Conservation (phyloP, 2,113 vertebrate species). For the Lasiurus borealis region DNA sequence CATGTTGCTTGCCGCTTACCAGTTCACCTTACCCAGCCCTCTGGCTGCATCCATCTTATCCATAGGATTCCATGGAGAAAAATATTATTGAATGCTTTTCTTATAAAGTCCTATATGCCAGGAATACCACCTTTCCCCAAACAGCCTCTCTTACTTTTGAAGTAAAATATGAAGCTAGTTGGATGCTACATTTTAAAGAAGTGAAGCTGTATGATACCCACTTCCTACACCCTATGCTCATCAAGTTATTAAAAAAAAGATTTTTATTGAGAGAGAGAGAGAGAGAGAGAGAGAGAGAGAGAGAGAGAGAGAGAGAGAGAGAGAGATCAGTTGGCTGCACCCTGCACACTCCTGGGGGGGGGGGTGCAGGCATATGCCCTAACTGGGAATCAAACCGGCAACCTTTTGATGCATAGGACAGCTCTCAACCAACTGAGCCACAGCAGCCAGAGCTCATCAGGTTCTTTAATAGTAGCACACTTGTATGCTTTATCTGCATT, state of each 20-base stretch:
- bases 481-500: not conserved
- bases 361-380: too few relatives aligned
- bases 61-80: not conserved
- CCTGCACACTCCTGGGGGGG: too few relatives aligned
- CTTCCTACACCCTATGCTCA: not conserved
- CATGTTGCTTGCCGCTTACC: not conserved
- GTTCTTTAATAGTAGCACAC: not conserved
- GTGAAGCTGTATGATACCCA: not conserved
- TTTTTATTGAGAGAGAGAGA: too few relatives aligned
- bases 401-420: too few relatives aligned
- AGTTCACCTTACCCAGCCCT: not conserved
- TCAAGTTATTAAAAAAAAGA: not conserved
- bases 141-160: not conserved
- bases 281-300: too few relatives aligned
- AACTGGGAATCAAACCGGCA: too few relatives aligned
- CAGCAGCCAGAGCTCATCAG: not conserved
- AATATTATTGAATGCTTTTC: not conserved
- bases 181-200: not conserved
- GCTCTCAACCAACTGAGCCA: too few relatives aligned
- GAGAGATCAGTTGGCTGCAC: too few relatives aligned
- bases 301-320: too few relatives aligned
- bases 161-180: not conserved
- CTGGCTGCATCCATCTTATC: not conserved
- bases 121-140: not conserved
- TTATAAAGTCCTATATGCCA: not conserved